These are phyloP conservation scores for Agapornis canus DNA, from an alignment of 2,797 vertebrate species.

Conservation along the genomic window DNA sequence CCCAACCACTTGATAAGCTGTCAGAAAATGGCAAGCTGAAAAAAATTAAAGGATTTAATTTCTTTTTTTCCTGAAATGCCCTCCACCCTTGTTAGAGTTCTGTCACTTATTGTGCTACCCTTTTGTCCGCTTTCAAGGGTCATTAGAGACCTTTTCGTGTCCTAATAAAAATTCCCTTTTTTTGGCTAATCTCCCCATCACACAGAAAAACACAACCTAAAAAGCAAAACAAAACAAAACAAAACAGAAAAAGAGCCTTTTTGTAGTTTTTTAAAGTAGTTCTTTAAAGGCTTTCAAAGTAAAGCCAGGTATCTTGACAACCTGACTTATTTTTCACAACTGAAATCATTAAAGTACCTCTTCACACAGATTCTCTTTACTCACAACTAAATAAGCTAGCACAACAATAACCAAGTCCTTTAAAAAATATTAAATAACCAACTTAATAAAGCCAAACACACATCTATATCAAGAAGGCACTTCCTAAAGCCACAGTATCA, in stretches of 20 bases:
- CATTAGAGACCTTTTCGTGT: constrained; percentile 69
- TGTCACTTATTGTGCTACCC: constrained; percentile 64
- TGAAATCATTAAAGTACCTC: background rate
- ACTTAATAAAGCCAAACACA: constrained; percentile 8
- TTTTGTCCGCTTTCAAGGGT: constrained; percentile 62
- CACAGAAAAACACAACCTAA: constrained; percentile 47
- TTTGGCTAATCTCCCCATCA: constrained; percentile 55
- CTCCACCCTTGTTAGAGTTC: constrained; percentile 68
- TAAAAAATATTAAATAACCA: background rate
- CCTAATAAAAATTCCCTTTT: constrained; percentile 69
- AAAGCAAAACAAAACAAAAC: constrained; percentile 18
- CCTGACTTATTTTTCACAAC: constrained; percentile 2
- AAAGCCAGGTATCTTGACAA: constrained; percentile 24
- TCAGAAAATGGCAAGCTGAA: constrained; percentile 77
- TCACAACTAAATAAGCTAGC: background rate
- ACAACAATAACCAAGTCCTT: background rate
- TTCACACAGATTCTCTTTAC: background rate
- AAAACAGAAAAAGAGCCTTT: background rate
- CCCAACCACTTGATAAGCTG: constrained; percentile 78
- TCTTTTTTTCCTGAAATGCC: constrained; percentile 72
- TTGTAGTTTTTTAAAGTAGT: background rate
- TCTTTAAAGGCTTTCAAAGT: constrained; percentile 14
- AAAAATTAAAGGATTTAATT: constrained; percentile 73
- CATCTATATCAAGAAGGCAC: background rate
- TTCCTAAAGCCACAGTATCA: background rate